Conservation (phyloP, 2,113 vertebrate species). For the Urocynchramus pylzowi region DNA sequence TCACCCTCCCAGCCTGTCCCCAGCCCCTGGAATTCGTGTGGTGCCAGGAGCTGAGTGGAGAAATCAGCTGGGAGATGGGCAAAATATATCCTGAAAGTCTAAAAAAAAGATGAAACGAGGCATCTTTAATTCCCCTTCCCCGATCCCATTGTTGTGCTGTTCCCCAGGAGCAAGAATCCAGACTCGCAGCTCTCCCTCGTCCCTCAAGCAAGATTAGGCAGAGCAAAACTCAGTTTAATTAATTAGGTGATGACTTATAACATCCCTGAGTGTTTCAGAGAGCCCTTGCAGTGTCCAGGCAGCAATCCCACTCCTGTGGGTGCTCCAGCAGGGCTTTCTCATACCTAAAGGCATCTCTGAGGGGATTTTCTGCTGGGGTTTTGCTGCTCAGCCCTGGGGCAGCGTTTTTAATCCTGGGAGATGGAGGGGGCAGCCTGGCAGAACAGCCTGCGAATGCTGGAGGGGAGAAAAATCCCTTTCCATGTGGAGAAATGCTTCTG, state of each 20-base stretch:
- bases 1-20: background rate
- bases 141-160: background rate
- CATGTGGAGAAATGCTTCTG: background rate
- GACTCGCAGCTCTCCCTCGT: background rate
- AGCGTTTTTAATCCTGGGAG: accelerated
- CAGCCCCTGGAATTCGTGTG: background rate
- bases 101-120: background rate
- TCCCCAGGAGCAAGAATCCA: background rate
- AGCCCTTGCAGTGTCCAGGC: background rate
- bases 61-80: background rate
- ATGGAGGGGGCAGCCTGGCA: background rate
- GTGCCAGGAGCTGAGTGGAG: background rate
- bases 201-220: background rate
- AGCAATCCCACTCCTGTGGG: background rate
- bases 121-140: background rate
- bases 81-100: background rate
- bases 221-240: background rate
- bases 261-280: background rate
- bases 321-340: background rate
- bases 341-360: accelerated
- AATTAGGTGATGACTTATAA: background rate
- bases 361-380: background rate
- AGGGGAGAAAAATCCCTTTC: background rate
- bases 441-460: background rate
- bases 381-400: background rate